These are phyloP conservation scores for Pardalotus punctatus DNA, from an alignment of 2,113 vertebrate genomes.

Conservation along the genomic window DNA sequence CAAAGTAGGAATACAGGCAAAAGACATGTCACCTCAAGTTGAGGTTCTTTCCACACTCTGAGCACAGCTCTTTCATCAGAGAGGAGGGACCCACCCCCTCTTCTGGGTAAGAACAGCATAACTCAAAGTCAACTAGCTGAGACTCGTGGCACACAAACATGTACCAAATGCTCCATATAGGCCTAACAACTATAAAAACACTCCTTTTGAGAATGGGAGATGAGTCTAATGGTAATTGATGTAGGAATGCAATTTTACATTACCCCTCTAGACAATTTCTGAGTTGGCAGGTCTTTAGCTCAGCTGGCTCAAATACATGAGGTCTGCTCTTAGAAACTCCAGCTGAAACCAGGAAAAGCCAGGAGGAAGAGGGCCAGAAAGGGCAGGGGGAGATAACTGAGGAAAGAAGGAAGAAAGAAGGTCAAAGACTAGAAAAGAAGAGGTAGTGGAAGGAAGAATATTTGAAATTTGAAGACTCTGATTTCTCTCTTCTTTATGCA, in stretches of 20 bases:
- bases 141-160: neutral
- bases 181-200: neutral
- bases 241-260: neutral
- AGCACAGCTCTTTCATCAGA: neutral
- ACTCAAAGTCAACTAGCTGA: slow-evolving; percentile 16
- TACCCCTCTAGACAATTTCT: neutral
- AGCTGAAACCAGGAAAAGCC: neutral
- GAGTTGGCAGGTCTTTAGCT: neutral
- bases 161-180: neutral
- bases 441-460: neutral
- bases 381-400: neutral
- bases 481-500: neutral
- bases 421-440: neutral
- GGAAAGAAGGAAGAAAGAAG: neutral
- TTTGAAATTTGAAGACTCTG: neutral
- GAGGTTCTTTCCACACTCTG: neutral
- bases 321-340: neutral
- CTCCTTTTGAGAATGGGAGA: neutral
- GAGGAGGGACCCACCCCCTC: neutral
- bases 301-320: neutral
- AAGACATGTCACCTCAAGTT: slow-evolving; percentile 10
- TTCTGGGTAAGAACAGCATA: neutral
- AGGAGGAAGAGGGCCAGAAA: neutral
- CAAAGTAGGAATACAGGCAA: neutral
- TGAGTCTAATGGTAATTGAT: neutral